Evolutionary conservation across 2,888 invertebrate species (phyloP).

Genomic region (Bombyx huttoni): DNA sequence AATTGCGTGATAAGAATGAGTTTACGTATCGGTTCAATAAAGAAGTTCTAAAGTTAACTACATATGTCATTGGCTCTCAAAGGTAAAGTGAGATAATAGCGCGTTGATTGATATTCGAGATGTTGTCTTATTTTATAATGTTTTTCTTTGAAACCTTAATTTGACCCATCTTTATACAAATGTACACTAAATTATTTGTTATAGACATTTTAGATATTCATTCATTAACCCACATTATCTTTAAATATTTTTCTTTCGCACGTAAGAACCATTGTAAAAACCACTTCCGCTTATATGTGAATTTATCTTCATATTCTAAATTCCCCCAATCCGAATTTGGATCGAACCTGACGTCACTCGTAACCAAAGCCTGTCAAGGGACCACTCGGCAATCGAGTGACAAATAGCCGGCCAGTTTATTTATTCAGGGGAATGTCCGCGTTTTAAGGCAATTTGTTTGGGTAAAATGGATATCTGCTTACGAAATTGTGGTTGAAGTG

Average conservation of each 20-base stretch:
- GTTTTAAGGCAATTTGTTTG: constrained; percentile 8
- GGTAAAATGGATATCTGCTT: background rate
- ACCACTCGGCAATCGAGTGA: constrained; percentile 11
- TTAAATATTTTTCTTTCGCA: background rate
- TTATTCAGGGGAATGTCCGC: constrained; percentile 12
- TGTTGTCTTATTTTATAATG: no score
- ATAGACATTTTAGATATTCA: no score
- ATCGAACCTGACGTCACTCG: constrained; percentile 2
- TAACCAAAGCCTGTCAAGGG: constrained; percentile 2
- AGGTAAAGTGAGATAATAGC: no score
- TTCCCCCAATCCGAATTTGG: constrained; percentile 1
- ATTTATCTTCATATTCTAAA: background rate
- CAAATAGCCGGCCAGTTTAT: constrained; percentile 12
- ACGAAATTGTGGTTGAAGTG: background rate
- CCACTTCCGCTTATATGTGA: background rate
- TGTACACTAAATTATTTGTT: no score
- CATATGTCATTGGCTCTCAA: no score
- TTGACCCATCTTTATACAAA: no score
- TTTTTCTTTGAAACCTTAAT: no score
- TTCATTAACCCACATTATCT: background rate
- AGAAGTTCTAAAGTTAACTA: background rate
- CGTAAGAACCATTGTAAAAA: background rate
- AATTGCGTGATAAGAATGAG: constrained; percentile 19
- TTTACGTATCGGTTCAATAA: background rate
- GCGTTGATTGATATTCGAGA: no score